phyloP scores from a whole-genome alignment of 1,140 invertebrate genomes.

The Papilio polytes region DNA sequence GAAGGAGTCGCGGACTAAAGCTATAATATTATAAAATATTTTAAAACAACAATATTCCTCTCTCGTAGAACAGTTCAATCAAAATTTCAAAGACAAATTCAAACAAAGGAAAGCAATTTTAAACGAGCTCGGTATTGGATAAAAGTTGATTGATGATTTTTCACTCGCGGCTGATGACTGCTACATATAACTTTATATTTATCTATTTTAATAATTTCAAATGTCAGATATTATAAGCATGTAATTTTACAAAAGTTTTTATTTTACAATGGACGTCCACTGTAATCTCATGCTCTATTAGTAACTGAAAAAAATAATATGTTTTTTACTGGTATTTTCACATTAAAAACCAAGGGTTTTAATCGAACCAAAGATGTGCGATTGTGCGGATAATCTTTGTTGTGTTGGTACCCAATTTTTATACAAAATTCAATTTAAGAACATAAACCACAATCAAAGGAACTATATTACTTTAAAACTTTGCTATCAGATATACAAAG shows the following conservation, averaged over 20 bases:
- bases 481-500: neutral
- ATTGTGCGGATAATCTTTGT: too few relatives aligned
- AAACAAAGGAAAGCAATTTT: conserved; percentile 29
- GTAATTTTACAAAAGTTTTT: neutral
- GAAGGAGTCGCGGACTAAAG: too few relatives aligned
- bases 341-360: too few relatives aligned
- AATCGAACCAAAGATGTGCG: too few relatives aligned
- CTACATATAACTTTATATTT: neutral
- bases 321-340: too few relatives aligned
- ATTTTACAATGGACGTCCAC: neutral
- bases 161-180: conserved; percentile 19
- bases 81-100: conserved; percentile 25
- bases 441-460: neutral
- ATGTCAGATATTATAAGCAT: neutral
- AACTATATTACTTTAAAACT: too few relatives aligned
- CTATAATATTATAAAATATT: neutral
- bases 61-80: conserved; percentile 15
- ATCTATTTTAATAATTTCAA: neutral
- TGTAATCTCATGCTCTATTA: too few relatives aligned
- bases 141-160: conserved; percentile 22
- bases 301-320: too few relatives aligned
- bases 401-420: too few relatives aligned
- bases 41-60: neutral
- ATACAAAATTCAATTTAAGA: neutral
- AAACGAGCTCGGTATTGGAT: conserved; percentile 6